These are phyloP conservation scores for Rhimphoctona megacephalus DNA, from an alignment of 2,888 invertebrate species.

Conservation along the genomic window DNA sequence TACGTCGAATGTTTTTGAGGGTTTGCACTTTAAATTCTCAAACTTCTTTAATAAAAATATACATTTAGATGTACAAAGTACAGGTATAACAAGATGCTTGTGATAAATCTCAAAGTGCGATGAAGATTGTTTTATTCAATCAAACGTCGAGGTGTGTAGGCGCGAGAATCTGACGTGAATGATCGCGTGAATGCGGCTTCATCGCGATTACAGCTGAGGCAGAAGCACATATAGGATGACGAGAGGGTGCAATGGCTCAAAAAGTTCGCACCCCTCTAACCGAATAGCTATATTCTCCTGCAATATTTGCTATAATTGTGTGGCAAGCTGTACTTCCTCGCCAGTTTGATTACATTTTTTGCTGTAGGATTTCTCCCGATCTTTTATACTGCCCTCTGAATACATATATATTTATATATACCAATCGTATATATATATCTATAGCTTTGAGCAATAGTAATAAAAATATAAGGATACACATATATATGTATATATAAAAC, in stretches of 20 bases:
- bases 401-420: neutral
- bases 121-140: slow-evolving; percentile 68
- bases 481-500: too few species aligned
- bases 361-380: slow-evolving; percentile 67
- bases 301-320: slow-evolving; percentile 67
- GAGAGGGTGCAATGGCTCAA: slow-evolving; percentile 50
- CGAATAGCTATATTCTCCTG: slow-evolving; percentile 53
- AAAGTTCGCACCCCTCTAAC: slow-evolving; percentile 58
- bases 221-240: slow-evolving; percentile 27
- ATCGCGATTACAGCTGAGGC: slow-evolving; percentile 64
- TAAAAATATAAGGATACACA: too few species aligned
- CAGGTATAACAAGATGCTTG: neutral
- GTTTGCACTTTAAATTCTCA: neutral
- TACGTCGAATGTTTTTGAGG: neutral
- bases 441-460: too few species aligned
- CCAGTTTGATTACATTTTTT: slow-evolving; percentile 78
- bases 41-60: neutral
- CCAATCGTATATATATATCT: neutral
- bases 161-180: slow-evolving; percentile 53
- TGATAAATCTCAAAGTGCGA: slow-evolving; percentile 44
- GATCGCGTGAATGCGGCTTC: slow-evolving; percentile 67
- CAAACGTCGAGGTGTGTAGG: slow-evolving; percentile 61
- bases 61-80: neutral
- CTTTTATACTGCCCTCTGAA: slow-evolving; percentile 17
- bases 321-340: slow-evolving; percentile 62